Evolutionary conservation across 64 coral and sea anemone species (phyloP), one percentile per base, ranked within the genome.

Genomic region (Montipora capricornis): DNA sequence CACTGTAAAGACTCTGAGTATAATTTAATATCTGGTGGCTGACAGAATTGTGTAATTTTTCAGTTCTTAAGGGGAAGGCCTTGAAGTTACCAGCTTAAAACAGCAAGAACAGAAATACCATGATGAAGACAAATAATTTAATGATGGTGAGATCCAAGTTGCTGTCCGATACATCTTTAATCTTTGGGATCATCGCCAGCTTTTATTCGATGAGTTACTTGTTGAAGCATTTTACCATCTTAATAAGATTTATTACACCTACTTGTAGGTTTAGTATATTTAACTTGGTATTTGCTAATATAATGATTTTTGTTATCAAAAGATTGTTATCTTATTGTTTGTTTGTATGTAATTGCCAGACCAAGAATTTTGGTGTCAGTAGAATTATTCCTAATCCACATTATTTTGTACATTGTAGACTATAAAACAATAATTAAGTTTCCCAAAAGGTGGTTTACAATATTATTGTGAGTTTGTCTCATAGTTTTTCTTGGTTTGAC

Each of bases 51-150:
- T 95, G 90, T 83, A 73, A 8, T 85, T 87, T 92, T 96, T 71
- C 81, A 98, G 97, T 98, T 94, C 84, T 98, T 52, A 98, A 98
- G 83, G 97, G 97, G 49, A 98, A 98, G 73, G 88, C 92, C 10
- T 67, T 98, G 88, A 98, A 98, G 74, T 95, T 98, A 10, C 97
- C 97, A 88, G 97, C 97, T 47, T 98, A 95, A 89, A 84, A 24
- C 68, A 37, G 47, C 5, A 19, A 3, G 81, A 68, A n/a, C 12
- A 68, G 44, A 81, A 29, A 84, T 4, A 47, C 37, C 37, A 37
- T 37, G 37, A 37, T 37, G 37, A 37, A 37, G 37, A 11, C 5
- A 50, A 84, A 16, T 84, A 68, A 61, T 16, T 12, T 57, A 11
- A 57, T 8, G 11, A 57, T 57, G 53, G 11, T 11, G 6, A 57